These are phyloP conservation scores for Gobio occitaniae DNA, from an alignment of 2,797 vertebrate species.

Conservation along the genomic window DNA sequence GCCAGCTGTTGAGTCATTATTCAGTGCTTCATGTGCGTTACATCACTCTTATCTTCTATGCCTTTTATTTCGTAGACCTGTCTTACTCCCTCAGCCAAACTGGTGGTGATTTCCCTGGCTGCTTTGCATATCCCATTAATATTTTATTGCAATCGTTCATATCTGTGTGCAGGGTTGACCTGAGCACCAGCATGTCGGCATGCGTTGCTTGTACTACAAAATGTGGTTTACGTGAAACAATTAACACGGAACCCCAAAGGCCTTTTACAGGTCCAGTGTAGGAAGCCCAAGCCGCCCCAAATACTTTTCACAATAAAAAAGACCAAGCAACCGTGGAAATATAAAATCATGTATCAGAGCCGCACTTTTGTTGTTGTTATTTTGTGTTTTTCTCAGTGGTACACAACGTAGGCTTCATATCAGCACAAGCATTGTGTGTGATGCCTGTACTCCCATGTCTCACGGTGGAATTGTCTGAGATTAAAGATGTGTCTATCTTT, in stretches of 20 bases:
- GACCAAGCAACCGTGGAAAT: background rate
- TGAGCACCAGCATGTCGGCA: conserved; percentile 58
- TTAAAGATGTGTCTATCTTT: conserved; percentile 52
- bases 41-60: conserved; percentile 27
- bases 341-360: conserved; percentile 55
- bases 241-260: conserved; percentile 51
- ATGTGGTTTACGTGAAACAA: conserved; percentile 56
- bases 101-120: conserved; percentile 59
- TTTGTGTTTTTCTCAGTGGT: conserved; percentile 24
- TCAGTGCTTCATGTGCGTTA: background rate
- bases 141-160: conserved; percentile 80
- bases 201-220: conserved; percentile 53
- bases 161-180: conserved; percentile 72
- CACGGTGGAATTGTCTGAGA: conserved; percentile 40
- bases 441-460: conserved; percentile 28
- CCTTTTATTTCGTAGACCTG: conserved; percentile 39
- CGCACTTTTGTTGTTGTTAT: conserved; percentile 15
- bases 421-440: conserved; percentile 26
- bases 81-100: conserved; percentile 47
- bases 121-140: conserved; percentile 79
- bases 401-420: conserved; percentile 27
- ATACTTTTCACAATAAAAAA: background rate
- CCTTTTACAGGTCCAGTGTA: conserved; percentile 39
- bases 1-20: conserved; percentile 3
- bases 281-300: background rate